Evolutionary conservation across 2,113 vertebrate species (phyloP).

Genomic region (Xerus inauris): DNA sequence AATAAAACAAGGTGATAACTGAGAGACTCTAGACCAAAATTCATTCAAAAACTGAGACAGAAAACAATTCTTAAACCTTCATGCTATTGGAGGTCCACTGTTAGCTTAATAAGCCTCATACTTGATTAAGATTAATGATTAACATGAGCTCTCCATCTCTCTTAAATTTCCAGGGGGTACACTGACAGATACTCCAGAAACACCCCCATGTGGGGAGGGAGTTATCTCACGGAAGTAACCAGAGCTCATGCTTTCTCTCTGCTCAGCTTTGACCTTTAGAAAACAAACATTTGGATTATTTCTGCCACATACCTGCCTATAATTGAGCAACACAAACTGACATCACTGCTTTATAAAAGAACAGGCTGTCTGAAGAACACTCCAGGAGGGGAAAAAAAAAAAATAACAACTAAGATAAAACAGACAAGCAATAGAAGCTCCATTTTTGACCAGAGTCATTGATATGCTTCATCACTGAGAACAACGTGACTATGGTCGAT

Average conservation of each 20-base stretch:
- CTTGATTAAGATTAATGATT: background rate
- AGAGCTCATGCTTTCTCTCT: background rate
- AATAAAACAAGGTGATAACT: background rate
- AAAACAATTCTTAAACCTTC: background rate
- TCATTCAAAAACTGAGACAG: background rate
- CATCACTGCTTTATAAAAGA: background rate
- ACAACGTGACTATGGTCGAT: background rate
- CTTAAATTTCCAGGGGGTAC: background rate
- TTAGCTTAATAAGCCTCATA: background rate
- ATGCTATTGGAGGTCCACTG: background rate
- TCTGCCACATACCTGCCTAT: background rate
- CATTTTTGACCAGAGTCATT: background rate
- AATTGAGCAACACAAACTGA: background rate
- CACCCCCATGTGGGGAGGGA: too few species aligned
- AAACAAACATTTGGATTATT: background rate
- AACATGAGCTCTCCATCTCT: background rate
- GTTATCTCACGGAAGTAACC: background rate
- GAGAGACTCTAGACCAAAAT: background rate
- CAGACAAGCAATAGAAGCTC: background rate
- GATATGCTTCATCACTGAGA: background rate
- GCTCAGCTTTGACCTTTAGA: background rate
- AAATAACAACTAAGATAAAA: background rate
- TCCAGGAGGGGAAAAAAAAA: background rate
- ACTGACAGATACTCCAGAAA: background rate
- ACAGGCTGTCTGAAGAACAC: background rate